phyloP scores from a whole-genome alignment of 2,888 invertebrate species.

The Tenodera sinensis region DNA sequence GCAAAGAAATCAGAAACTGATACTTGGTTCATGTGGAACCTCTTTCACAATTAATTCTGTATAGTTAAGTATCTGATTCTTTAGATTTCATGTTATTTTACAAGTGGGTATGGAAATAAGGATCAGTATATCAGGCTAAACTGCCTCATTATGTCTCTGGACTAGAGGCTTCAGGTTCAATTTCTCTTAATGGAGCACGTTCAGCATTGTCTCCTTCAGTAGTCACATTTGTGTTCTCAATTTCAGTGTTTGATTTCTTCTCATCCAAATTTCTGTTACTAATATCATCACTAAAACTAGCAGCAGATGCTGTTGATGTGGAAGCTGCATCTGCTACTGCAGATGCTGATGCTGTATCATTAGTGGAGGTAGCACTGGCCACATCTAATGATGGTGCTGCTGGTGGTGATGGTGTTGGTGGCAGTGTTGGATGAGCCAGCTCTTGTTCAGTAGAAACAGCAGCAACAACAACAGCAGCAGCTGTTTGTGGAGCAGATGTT shows the following conservation, averaged over 20 bases:
- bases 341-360: not conserved
- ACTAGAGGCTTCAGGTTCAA: not conserved
- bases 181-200: not conserved
- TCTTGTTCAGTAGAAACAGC: constrained; percentile 39
- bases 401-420: not conserved
- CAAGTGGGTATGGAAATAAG: not conserved
- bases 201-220: not conserved
- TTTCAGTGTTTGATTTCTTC: not conserved
- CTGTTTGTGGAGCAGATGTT: constrained; percentile 30
- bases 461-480: not conserved
- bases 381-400: not conserved
- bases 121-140: not conserved
- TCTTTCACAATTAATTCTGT: not conserved
- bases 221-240: not conserved
- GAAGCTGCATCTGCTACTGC: not conserved
- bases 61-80: not conserved
- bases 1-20: not conserved
- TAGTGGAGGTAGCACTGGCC: not conserved
- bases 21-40: too few relatives aligned
- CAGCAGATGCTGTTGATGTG: not conserved
- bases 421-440: not conserved
- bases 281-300: not conserved
- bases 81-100: not conserved
- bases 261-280: not conserved
- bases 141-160: not conserved